These are phyloP conservation scores for Nettapus auritus DNA, from an alignment of 2,113 vertebrate genomes.

Conservation along the genomic window DNA sequence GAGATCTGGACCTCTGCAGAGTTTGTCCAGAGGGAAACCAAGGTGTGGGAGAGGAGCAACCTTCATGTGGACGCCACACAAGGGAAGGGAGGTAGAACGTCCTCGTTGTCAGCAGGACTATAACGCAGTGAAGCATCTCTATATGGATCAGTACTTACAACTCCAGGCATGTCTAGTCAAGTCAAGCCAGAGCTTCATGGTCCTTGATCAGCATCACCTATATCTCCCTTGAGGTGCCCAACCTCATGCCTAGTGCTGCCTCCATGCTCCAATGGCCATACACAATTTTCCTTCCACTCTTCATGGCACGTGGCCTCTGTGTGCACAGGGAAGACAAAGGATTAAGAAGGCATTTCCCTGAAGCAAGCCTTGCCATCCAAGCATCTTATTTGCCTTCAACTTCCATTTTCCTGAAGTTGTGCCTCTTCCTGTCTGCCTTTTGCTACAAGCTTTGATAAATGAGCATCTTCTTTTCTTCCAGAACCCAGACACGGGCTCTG, in stretches of 20 bases:
- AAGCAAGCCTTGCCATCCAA: neutral
- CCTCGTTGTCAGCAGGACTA: neutral
- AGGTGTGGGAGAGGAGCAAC: neutral
- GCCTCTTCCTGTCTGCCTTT: neutral
- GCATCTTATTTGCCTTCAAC: neutral
- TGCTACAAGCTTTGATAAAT: neutral
- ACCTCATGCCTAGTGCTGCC: neutral
- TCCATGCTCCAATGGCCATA: neutral
- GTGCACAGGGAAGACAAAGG: neutral
- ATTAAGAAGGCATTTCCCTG: neutral
- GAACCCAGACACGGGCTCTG: neutral
- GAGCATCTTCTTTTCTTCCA: neutral
- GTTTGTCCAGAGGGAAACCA: neutral
- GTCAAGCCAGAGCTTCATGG: neutral
- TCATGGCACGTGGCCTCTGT: fast-evolving
- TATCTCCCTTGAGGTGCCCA: neutral
- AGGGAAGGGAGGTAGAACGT: neutral
- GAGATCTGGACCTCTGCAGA: neutral
- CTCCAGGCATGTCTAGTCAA: neutral
- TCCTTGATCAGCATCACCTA: neutral
- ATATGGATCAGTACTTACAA: neutral
- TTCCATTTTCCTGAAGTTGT: neutral
- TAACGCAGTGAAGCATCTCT: neutral
- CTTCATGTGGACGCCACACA: fast-evolving
- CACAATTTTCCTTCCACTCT: fast-evolving